A percentile compares a stretch with the other conserved stretches of the same genome.
phyloP scores from a whole-genome alignment of 1,140 invertebrate genomes.

The Gonatopus flavifemur region DNA sequence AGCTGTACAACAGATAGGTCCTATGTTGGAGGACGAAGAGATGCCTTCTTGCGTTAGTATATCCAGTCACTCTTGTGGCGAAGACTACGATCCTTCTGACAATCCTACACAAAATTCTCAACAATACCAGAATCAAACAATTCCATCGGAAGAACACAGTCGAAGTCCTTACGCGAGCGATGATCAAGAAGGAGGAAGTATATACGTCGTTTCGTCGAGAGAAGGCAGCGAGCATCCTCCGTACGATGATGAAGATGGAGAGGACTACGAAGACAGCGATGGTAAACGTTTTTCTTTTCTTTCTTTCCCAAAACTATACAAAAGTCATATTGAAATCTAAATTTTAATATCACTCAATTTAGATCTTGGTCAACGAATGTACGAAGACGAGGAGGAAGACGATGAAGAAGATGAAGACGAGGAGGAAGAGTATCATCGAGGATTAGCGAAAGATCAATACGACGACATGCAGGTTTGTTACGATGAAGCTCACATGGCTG shows the following conservation, averaged over 20 bases:
- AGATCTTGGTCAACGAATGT: not conserved
- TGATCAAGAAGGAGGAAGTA: conserved; percentile 37
- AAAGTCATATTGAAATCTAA: not conserved
- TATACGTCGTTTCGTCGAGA: conserved; percentile 39
- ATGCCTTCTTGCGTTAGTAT: conserved; percentile 47
- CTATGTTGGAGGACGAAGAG: conserved; percentile 47
- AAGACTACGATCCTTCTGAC: conserved; percentile 29
- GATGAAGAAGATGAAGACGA: conserved; percentile 36
- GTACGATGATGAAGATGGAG: conserved; percentile 32
- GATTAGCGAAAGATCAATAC: conserved; percentile 20
- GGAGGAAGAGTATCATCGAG: conserved; percentile 6
- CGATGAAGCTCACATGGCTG: too few relatives aligned
- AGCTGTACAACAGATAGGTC: conserved; percentile 6
- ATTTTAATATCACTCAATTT: not conserved
- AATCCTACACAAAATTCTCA: conserved; percentile 19
- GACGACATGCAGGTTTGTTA: conserved; percentile 25
- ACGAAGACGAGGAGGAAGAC: conserved; percentile 27
- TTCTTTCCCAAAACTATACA: not conserved
- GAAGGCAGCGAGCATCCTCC: conserved; percentile 23
- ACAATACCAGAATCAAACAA: conserved; percentile 12
- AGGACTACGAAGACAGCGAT: conserved; percentile 29
- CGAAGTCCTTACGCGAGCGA: conserved; percentile 25
- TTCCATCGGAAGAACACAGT: conserved; percentile 12
- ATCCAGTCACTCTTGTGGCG: conserved; percentile 24
- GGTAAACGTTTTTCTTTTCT: conserved; percentile 17